Conservation (phyloP, 2,113 vertebrate genomes). For the Caranx melampygus region DNA sequence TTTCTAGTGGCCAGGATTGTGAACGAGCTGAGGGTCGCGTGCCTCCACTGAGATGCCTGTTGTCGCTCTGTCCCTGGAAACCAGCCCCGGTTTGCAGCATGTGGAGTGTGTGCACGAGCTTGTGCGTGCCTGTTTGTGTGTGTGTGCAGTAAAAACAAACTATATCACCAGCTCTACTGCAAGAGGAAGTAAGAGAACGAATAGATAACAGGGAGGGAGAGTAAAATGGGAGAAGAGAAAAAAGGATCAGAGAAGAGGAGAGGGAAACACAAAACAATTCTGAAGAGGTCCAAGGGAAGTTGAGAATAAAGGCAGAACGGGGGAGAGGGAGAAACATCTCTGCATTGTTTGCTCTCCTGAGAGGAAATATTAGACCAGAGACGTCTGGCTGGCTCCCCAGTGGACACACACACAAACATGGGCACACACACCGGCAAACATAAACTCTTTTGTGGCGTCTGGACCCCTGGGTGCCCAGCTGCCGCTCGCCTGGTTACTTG, state of each 20-base stretch:
- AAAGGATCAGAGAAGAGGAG: constrained; percentile 18
- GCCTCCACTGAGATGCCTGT: neutral
- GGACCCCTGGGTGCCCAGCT: constrained; percentile 61
- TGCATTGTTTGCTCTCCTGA: constrained; percentile 64
- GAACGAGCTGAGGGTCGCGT: neutral
- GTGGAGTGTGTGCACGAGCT: neutral
- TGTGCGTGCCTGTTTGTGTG: neutral
- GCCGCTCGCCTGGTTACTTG: constrained; percentile 48
- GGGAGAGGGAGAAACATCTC: constrained; percentile 46
- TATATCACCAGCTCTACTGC: constrained; percentile 33
- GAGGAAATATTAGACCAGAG: constrained; percentile 68
- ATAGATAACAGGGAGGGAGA: constrained; percentile 5
- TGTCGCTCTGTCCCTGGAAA: neutral
- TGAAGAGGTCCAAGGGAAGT: constrained; percentile 25
- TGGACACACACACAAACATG: constrained; percentile 42
- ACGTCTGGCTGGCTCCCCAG: constrained; percentile 63
- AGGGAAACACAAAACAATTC: constrained; percentile 10
- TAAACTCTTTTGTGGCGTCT: constrained; percentile 56
- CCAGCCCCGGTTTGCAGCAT: constrained; percentile 1
- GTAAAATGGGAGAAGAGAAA: neutral
- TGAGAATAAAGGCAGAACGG: constrained; percentile 15
- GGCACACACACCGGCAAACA: constrained; percentile 36
- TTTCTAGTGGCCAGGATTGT: neutral
- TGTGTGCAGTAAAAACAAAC: constrained; percentile 33
- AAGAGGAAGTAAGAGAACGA: neutral